Evolutionary conservation across 2,113 vertebrate genomes (phyloP).

Genomic region (Callionymus lyra): DNA sequence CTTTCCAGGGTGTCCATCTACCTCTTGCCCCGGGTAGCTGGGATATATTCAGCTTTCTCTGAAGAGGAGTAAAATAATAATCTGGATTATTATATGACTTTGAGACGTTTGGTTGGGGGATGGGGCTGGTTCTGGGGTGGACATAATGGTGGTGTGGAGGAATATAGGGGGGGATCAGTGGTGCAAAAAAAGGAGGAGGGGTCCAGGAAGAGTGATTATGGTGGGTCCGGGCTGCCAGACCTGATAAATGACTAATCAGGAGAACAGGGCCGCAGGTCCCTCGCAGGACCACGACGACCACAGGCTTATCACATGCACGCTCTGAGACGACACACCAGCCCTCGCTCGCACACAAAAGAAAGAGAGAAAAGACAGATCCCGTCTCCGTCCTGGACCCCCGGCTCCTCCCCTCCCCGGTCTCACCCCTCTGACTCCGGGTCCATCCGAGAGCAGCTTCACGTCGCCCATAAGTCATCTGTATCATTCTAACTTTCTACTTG

Average conservation of each 20-base stretch:
- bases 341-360: slow-evolving; percentile 27
- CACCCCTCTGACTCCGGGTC: slow-evolving; percentile 52
- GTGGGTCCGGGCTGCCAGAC: slow-evolving; percentile 61
- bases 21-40: no score
- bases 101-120: slow-evolving; percentile 24
- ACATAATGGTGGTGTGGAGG: slow-evolving; percentile 59
- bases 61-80: no score
- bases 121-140: slow-evolving; percentile 50
- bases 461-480: neutral
- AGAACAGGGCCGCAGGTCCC: slow-evolving; percentile 62
- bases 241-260: slow-evolving; percentile 70
- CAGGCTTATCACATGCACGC: slow-evolving; percentile 55
- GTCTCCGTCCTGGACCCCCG: slow-evolving; percentile 40
- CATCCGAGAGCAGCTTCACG: no score
- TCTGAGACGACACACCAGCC: slow-evolving; percentile 27
- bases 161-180: slow-evolving; percentile 74
- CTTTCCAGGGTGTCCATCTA: no score
- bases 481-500: slow-evolving; percentile 1
- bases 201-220: slow-evolving; percentile 64
- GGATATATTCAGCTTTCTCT: no score
- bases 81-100: neutral
- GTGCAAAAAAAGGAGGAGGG: slow-evolving; percentile 46
- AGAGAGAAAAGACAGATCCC: slow-evolving; percentile 40
- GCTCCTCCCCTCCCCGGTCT: slow-evolving; percentile 35
- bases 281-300: slow-evolving; percentile 59